Evolutionary conservation across 1,140 invertebrate genomes (phyloP), one percentile per base, ranked within the genome.

Genomic region (Cataglyphis hispanica): DNA sequence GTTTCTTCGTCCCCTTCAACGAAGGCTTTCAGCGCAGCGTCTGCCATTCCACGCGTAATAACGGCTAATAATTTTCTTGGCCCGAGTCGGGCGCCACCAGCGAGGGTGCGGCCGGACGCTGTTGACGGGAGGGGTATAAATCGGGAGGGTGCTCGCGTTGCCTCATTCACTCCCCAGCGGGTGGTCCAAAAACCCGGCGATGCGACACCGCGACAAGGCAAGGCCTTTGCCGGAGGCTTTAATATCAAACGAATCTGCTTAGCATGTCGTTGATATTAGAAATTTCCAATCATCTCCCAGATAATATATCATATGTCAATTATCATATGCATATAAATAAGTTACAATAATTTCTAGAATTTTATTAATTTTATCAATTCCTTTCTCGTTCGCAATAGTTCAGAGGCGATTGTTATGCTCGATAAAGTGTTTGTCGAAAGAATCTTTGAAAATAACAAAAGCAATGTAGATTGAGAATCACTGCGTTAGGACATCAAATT

Each of bases 11-110:
- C 43, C 81, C 74, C 81, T n/a, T 77, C 81, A 43, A 75, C 72
- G 27, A 64, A 50, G 72, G 74, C 78, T 83, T 83, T 83, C 78
- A 83, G 67, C 67, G 56, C 53, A 72, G 67, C 78, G 53, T 83
- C 78, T 72, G 67, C 78, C 53, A 69, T 74, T 74, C 78, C 67
- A 83, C 67, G 78, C 78, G 78, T 83, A 83, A 83, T 83, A 83
- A 83, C 78, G 40, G 67, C 78, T 83, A 83, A 83, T 83, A 83
- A 83, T 83, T 83, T 83, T 83, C 78, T 83, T 53, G 53, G 78
- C 67, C 67, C 40, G 72, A 27, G 53, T 25, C n/a, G 78, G 67
- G 67, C 40, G 78, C 78, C 67, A 83, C 67, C 78, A 74, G 78
- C 78, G 78, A 69, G 78, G 78, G 78, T 74, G 78, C 78, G 78